These are phyloP conservation scores for Chrysocyon brachyurus DNA, from an alignment of 2,797 vertebrate genomes.

Conservation along the genomic window DNA sequence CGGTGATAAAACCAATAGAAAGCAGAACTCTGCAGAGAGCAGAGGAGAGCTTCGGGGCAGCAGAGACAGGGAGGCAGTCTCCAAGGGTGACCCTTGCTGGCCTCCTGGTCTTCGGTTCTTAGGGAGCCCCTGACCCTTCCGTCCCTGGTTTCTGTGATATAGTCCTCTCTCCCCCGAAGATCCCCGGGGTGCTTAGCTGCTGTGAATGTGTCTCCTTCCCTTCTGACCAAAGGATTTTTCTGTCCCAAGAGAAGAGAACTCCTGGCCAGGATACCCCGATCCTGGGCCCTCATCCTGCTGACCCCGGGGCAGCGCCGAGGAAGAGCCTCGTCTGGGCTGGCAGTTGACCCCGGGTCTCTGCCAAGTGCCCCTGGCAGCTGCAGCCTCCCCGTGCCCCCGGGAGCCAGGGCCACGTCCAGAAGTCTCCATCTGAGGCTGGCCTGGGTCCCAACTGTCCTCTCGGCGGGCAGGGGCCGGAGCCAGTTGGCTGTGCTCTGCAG, in stretches of 20 bases:
- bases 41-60: not conserved
- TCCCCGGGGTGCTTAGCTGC: not conserved
- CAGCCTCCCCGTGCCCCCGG: not conserved
- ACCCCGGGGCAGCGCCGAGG: not conserved
- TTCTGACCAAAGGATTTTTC: not conserved
- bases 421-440: constrained; percentile 55
- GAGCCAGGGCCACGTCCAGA: not conserved
- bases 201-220: not conserved
- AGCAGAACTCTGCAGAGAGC: not conserved
- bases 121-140: not conserved
- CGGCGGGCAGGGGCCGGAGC: not conserved
- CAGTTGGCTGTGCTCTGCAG: not conserved
- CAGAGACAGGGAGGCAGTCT: not conserved
- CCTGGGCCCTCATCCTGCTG: not conserved
- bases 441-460: not conserved
- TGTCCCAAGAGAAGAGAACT: not conserved
- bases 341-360: not conserved
- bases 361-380: constrained; percentile 69
- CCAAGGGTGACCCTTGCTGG: not conserved
- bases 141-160: not conserved
- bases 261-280: not conserved
- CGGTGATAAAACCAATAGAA: not conserved
- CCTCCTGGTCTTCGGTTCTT: not conserved
- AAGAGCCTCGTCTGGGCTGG: not conserved
- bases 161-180: not conserved